Percentiles rank a stretch among this genome's conserved stretches.
These are phyloP conservation scores for Yponomeuta evonymella DNA, from an alignment of 2,888 invertebrate species.

Conservation along the genomic window DNA sequence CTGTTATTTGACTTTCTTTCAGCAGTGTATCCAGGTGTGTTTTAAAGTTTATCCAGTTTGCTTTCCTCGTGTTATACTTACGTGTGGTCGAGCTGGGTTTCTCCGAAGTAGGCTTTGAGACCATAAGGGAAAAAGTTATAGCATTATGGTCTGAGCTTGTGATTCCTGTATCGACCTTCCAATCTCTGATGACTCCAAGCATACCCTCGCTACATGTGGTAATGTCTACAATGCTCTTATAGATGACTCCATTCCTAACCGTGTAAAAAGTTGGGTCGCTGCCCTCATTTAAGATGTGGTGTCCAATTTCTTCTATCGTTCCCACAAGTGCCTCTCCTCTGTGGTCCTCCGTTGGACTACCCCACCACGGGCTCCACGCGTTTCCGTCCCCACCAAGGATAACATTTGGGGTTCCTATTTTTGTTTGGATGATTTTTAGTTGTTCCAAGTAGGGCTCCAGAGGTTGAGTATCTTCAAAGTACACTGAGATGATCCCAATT, in stretches of 20 bases:
- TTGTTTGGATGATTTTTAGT: neutral
- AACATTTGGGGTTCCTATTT: constrained; percentile 6
- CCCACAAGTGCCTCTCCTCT: no score
- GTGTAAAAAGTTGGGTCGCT: constrained; percentile 20
- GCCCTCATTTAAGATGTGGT: constrained; percentile 19
- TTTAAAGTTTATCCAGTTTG: neutral
- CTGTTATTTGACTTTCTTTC: neutral
- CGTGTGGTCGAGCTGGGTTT: neutral
- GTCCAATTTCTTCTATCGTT: neutral
- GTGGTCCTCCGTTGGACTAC: constrained; percentile 15
- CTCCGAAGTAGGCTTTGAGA: constrained; percentile 12
- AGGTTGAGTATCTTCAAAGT: constrained; percentile 16
- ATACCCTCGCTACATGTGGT: constrained; percentile 8
- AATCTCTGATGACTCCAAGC: constrained; percentile 4
- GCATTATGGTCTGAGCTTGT: constrained; percentile 26
- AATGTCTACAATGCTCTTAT: constrained; percentile 20
- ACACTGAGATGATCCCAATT: constrained; percentile 6
- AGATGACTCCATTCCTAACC: constrained; percentile 16
- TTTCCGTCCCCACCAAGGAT: constrained; percentile 27
- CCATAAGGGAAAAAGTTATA: constrained; percentile 23
- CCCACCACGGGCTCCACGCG: constrained; percentile 26
- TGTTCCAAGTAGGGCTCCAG: constrained; percentile 18
- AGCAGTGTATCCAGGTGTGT: neutral
- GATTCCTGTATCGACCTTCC: constrained; percentile 15
- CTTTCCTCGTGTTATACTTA: neutral